Base-by-base conservation (phyloP, 2,888 invertebrate genomes). In the Suillia variegata region DNA sequence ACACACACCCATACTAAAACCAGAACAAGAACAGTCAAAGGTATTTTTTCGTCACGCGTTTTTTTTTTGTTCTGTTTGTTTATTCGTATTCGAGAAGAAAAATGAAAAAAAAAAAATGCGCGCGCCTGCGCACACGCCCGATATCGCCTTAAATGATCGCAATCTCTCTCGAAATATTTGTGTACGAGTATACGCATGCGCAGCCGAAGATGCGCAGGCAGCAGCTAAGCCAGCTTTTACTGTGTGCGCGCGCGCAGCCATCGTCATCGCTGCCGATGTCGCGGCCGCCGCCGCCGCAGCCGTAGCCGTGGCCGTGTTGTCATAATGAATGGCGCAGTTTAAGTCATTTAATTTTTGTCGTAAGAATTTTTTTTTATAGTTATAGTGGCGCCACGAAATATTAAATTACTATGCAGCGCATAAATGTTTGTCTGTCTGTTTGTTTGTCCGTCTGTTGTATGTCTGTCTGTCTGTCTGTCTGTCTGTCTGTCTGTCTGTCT, bases 371-470 rank as follows among this genome's bases (percentile, higher is more conserved):
- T n/a, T 77, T 77, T 78, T 78, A 78, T 78, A 74, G 75, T 71
- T 73, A 65, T 73, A 66, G 74, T 79, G 78, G 78, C 78, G 78
- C 78, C 78, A 79, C 73, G 71, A 78, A 78, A 78, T 78, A 78
- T 78, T 78, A 78, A 77, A 78, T 78, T 78, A 78, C 78, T 66
- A 51, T 51, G 51, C 51, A 51, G 31, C 26, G 26, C 1, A 51
- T 31, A 5, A 8, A 17, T 38, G 38, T 13, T 38, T 38, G 61
- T 54, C 54, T 56, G 51, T 57, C 38, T 52, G 51, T 56, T 59
- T 51, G 56, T 63, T 55, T 38, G n/a, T n/a, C n/a, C n/a, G n/a
- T n/a, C n/a, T n/a, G n/a, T n/a, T 34, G 48, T 33, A n/a, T 10
- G 20, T 18, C 31, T 17, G 22, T 48, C 20, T 22, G 24, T 21